phyloP scores from a whole-genome alignment of 2,888 invertebrate species.

The Dorcus parallelipipedus region DNA sequence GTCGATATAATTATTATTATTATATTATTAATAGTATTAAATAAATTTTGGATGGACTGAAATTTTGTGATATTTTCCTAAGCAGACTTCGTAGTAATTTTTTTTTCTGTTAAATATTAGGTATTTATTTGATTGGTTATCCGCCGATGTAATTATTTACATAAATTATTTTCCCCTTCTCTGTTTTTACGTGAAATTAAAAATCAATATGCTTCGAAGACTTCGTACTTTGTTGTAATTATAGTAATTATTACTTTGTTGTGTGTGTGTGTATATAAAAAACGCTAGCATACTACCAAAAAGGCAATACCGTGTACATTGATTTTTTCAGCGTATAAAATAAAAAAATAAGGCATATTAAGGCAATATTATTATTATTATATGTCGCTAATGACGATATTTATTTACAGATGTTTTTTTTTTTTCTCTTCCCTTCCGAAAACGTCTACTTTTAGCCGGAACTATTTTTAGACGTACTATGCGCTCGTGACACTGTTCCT shows the following conservation, averaged over 20 bases:
- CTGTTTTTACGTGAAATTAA: not conserved
- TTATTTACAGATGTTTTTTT: not conserved
- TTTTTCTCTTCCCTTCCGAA: not conserved
- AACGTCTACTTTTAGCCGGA: slow-evolving; percentile 4
- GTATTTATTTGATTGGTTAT: not conserved
- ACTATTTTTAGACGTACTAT: slow-evolving; percentile 9
- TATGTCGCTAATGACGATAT: slow-evolving; percentile 4
- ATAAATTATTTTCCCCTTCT: too few species aligned
- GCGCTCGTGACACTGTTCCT: slow-evolving; percentile 13
- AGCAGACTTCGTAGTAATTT: too few species aligned
- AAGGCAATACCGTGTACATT: too few species aligned
- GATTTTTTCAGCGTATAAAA: slow-evolving; percentile 7
- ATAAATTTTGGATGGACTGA: too few species aligned
- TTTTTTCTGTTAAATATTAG: not conserved
- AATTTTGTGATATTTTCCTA: too few species aligned
- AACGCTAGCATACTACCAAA: not conserved
- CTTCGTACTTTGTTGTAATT: too few species aligned
- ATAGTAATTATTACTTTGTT: slow-evolving; percentile 1
- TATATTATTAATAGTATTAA: too few species aligned
- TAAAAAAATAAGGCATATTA: slow-evolving; percentile 27
- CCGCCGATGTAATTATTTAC: too few species aligned
- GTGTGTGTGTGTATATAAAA: not conserved
- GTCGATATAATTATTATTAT: too few species aligned
- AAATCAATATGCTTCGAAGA: slow-evolving; percentile 16
- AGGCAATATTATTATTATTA: slow-evolving; percentile 23